Base-by-base conservation (phyloP, 1,140 invertebrate genomes). In the Drosophila kurseongensis region DNA sequence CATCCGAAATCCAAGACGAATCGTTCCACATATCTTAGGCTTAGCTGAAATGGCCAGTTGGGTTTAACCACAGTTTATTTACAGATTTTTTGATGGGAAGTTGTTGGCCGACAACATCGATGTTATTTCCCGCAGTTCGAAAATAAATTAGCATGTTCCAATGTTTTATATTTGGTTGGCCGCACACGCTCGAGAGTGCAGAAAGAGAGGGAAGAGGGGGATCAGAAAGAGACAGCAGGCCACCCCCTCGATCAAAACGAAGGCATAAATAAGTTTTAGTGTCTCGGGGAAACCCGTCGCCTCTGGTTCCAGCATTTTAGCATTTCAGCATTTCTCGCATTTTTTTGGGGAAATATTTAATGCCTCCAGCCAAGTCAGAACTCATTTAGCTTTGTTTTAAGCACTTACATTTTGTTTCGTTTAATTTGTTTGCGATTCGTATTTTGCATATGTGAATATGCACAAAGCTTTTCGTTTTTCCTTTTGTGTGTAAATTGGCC, bases 381-480 rank as follows among this genome's bases (percentile, higher is more conserved):
- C 66, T 67, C 42, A 75, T 76, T 88, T 79, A 60, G 79, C 83
- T 62, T 79, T 83, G 75, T 83, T 83, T 83, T 76, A 79, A 82
- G 74, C 58, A 88, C 76, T 88, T 77, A 77, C 73, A 57, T 66
- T 74, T 75, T 38, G 32, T 60, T 66, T 65, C 60, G 75, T 69
- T 57, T 68, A 71, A 78, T 78, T 61, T 63, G 73, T 72, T 62
- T 60, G 59, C 59, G 45, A 67, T 74, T 83, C 68, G 42, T 47
- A 57, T 65, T 69, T 80, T 59, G 52, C 55, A 65, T 61, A 41
- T 56, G 61, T 58, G 65, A 27, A 71, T 58, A 71, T 71, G n/a
- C 36, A 71, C 51, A 58, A 58, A 40, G 10, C 35, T 56, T 68
- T 69, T 55, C 38, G 41, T 78, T 74, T 75, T 71, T 18, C 51